These are phyloP conservation scores for Acanthopagrus latus DNA, from an alignment of 2,797 vertebrate genomes.

Conservation along the genomic window DNA sequence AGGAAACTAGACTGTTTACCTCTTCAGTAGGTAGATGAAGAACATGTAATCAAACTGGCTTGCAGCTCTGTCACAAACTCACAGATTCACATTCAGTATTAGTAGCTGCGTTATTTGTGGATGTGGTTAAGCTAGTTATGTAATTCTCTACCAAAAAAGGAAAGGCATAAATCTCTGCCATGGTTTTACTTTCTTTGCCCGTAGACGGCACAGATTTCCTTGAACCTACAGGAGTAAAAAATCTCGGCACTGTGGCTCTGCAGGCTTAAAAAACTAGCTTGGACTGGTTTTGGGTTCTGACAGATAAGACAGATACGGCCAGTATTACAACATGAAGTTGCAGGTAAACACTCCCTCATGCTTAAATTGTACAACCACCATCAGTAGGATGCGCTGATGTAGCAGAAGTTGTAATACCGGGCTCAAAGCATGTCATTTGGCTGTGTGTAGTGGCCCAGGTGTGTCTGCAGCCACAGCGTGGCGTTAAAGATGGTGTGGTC, in stretches of 20 bases:
- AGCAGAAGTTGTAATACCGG: conserved; percentile 67
- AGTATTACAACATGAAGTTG: neutral
- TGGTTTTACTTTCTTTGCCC: neutral
- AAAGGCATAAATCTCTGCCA: neutral
- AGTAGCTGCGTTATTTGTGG: neutral
- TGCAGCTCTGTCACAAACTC: neutral
- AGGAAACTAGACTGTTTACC: neutral
- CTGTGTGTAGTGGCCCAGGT: conserved; percentile 64
- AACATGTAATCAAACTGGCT: no score
- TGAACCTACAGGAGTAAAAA: neutral
- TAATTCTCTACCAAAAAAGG: neutral
- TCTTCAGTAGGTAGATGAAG: no score
- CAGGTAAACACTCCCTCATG: conserved; percentile 6
- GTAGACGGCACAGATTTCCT: neutral
- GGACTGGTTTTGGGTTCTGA: neutral
- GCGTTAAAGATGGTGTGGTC: conserved; percentile 69
- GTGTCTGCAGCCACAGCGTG: conserved; percentile 72
- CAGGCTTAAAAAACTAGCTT: neutral
- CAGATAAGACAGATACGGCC: no score
- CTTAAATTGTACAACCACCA: conserved; percentile 18
- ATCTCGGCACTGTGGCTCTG: neutral
- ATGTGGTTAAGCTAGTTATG: neutral
- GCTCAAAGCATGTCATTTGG: conserved; percentile 69
- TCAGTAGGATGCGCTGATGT: conserved; percentile 60
- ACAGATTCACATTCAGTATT: neutral